These are phyloP conservation scores for Leptopterna dolabrata DNA, from an alignment of 2,888 invertebrate genomes.

Conservation along the genomic window DNA sequence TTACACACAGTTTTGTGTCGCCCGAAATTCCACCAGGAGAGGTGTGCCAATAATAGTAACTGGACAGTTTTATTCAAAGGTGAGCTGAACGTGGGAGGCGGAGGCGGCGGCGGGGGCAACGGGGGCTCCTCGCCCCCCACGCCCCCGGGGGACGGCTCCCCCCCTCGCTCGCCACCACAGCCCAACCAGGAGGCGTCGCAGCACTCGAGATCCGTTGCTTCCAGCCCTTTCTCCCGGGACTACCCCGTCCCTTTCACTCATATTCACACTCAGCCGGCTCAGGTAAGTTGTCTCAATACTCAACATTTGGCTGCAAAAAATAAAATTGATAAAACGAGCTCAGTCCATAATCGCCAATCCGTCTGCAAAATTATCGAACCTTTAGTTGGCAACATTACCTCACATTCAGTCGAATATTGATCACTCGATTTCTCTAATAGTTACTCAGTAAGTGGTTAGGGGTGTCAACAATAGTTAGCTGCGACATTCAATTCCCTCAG, in stretches of 20 bases:
- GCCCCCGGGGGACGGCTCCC: slow-evolving; percentile 67
- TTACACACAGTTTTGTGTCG: background rate
- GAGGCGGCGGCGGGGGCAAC: slow-evolving; percentile 56
- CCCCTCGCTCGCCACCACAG: slow-evolving; percentile 59
- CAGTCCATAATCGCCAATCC: too few relatives aligned
- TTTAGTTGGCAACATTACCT: too few relatives aligned
- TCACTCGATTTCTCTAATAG: too few relatives aligned
- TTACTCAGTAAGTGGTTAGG: too few relatives aligned
- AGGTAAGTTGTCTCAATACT: slow-evolving; percentile 69
- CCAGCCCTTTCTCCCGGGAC: slow-evolving; percentile 70
- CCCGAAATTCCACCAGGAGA: background rate
- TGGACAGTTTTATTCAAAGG: slow-evolving; percentile 56
- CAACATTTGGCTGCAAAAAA: slow-evolving; percentile 35
- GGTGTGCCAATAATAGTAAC: slow-evolving; percentile 46
- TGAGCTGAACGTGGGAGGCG: slow-evolving; percentile 59
- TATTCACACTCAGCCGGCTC: slow-evolving; percentile 91
- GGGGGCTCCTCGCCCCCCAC: slow-evolving; percentile 73
- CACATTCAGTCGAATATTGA: too few relatives aligned
- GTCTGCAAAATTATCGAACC: too few relatives aligned
- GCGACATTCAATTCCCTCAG: too few relatives aligned
- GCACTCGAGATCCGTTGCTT: slow-evolving; percentile 64
- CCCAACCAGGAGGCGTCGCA: slow-evolving; percentile 56
- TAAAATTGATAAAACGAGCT: background rate
- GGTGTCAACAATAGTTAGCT: too few relatives aligned
- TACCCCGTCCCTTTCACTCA: slow-evolving; percentile 93